Percentiles rank a stretch among this genome's conserved stretches.
Conservation (phyloP, 2,113 vertebrate species). For the Lonchura striata region DNA sequence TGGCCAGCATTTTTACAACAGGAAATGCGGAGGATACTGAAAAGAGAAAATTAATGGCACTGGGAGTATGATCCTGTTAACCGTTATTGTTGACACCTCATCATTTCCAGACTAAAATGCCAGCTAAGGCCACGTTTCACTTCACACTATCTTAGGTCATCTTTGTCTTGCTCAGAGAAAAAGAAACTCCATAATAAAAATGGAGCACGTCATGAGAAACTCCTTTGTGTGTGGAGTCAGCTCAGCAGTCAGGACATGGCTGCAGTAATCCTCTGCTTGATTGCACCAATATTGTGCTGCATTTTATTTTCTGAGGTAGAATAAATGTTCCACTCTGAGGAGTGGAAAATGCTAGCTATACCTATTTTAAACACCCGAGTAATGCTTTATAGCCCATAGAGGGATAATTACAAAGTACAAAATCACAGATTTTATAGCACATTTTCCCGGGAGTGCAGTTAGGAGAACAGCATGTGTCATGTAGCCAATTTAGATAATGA, state of each 20-base stretch:
- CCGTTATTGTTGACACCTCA: constrained; percentile 18
- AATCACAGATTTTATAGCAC: constrained; percentile 79
- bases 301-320: constrained; percentile 61
- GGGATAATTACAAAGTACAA: constrained; percentile 92
- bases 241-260: not conserved
- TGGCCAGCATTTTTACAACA: constrained; percentile 49
- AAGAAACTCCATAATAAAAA: not conserved
- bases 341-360: constrained; percentile 72
- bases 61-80: constrained; percentile 47
- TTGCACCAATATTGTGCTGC: constrained; percentile 48
- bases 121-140: not conserved
- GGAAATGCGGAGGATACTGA: constrained; percentile 56
- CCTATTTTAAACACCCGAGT: constrained; percentile 81
- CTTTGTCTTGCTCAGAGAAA: not conserved
- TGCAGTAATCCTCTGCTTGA: not conserved
- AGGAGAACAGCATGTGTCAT: constrained; percentile 90
- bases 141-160: not conserved
- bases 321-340: constrained; percentile 30
- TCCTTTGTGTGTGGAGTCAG: not conserved
- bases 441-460: constrained; percentile 90
- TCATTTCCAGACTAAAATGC: constrained; percentile 19
- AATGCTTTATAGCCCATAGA: constrained; percentile 87
- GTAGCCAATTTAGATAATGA: constrained; percentile 99
- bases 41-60: constrained; percentile 62
- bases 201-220: not conserved